These are phyloP conservation scores for Drosophila carrolli DNA, from an alignment of 1,140 invertebrate genomes.

Conservation along the genomic window DNA sequence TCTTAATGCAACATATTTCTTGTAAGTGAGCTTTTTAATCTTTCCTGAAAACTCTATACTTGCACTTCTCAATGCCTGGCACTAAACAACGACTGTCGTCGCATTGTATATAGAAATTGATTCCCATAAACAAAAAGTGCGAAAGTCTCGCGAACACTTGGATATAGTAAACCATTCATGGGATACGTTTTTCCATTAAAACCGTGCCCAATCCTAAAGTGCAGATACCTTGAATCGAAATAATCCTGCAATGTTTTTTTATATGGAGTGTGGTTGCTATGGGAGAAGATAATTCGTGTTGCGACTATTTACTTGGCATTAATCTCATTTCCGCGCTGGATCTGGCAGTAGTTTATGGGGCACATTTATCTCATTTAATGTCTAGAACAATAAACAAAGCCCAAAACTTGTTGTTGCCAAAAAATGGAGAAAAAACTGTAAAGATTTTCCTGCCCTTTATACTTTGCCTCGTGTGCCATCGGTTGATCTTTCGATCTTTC, in stretches of 20 bases:
- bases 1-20: not conserved
- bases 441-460: constrained; percentile 33
- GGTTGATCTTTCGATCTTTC: constrained; percentile 17
- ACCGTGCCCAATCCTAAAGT: not conserved
- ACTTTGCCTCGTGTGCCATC: constrained; percentile 16
- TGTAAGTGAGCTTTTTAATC: not conserved
- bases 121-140: constrained; percentile 29
- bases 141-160: constrained; percentile 12
- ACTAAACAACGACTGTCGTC: constrained; percentile 2
- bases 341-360: constrained; percentile 34
- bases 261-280: too few relatives aligned
- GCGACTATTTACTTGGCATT: constrained; percentile 39
- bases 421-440: constrained; percentile 16
- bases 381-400: constrained; percentile 52
- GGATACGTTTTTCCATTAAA: constrained; percentile 10
- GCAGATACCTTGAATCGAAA: not conserved
- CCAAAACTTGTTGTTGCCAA: constrained; percentile 29
- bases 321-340: constrained; percentile 15
- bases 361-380: constrained; percentile 51
- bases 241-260: not conserved
- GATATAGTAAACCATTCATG: constrained; percentile 12
- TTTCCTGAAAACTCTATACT: not conserved
- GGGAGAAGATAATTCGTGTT: not conserved
- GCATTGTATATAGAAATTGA: constrained; percentile 14
- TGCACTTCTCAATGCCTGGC: constrained; percentile 22